Base-by-base conservation (phyloP, 2,797 vertebrate species). In the Meriones psammophilus region DNA sequence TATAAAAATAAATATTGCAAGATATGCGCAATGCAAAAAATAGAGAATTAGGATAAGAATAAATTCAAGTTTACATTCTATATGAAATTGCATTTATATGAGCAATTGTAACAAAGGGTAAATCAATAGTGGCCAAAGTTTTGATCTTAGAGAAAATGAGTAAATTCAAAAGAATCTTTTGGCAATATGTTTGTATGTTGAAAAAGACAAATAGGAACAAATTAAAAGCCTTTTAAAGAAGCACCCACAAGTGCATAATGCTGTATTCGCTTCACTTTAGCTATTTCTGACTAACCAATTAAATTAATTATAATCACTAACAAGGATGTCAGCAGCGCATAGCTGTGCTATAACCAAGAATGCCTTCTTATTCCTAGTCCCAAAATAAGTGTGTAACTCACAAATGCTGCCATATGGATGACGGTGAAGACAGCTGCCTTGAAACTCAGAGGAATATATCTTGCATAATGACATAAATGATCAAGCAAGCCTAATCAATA, bases 181-280 rank as follows among this genome's bases (percentile, higher is more conserved):
- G 83, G 20, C 5, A 83, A 50, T 84, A 73, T 7, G 14, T 28
- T 71, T n/a, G 74, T 74, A 81, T 83, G 12, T 62, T 42, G 50
- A 68, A 33, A 94, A 86, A 78, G 20, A 54, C 15, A 88, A 68
- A 13, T 1, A 83, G 8, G 4, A 42, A 22, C 30, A 64, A 64
- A 46, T 39, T 64, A 80, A 85, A 94, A 84, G 17, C 1, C 22
- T 76, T 88, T 92, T 62, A 39, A 91, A 60, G 33, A 90, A 92
- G 20, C 28, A 86, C 15, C 50, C 0, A 74, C 4, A 62, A 1
- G 64, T 50, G 8, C 26, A 64, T 7, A 74, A 13, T 8, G 89
- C 86, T 76, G 92, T 92, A 86, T 89, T 92, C 20, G 0, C 9
- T 91, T 94, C 39, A 88, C 30, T 95, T 94, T 36, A 84, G 36